Base-by-base conservation (phyloP, 2,888 invertebrate genomes). In the Synergus laeviventris region DNA sequence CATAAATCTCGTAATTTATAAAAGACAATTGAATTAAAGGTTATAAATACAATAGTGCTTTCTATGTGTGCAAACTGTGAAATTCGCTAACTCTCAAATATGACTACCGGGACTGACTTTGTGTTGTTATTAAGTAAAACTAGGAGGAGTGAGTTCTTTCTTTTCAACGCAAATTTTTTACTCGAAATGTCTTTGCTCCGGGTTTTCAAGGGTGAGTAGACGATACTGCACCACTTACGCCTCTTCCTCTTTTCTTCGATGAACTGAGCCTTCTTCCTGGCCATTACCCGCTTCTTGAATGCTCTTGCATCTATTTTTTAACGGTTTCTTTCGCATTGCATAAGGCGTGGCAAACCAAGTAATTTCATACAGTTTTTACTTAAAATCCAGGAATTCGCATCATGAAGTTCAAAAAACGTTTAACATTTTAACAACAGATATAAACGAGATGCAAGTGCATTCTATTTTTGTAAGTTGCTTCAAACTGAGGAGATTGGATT, bases 131-230 rank as follows among this genome's bases (percentile, higher is more conserved):
- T 87, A 14, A 84, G 85, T 77, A 87, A 86, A 82, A 80, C 85
- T 11, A 77, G 84, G 14, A 83, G 74, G 66, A 84, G 77, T 78
- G 86, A 86, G 59, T 60, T 85, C 11, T 81, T 86, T 66, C 84
- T 86, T 74, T 78, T 84, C 45, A 84, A 84, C 62, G 75, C 84
- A 31, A 80, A 81, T 80, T 78, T 82, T 74, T 83, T 82, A 60
- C 74, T 86, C 74, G 84, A 86, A 80, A 82, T 84, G 82, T 82
- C 84, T 56, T 79, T 86, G 45, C 81, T 84, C 49, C 82, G 81
- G 70, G 84, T 86, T 24, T 87, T 87, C 62, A 82, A 83, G 79
- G 86, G 86, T 87, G 84, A 86, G 86, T 82, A 45, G 21, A 18
- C 54, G 74, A 49, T 49, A 31, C 70, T 54, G 70, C 14, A 54